Base-by-base conservation (phyloP, 2,888 invertebrate species). In the Tanypteryx hageni region DNA sequence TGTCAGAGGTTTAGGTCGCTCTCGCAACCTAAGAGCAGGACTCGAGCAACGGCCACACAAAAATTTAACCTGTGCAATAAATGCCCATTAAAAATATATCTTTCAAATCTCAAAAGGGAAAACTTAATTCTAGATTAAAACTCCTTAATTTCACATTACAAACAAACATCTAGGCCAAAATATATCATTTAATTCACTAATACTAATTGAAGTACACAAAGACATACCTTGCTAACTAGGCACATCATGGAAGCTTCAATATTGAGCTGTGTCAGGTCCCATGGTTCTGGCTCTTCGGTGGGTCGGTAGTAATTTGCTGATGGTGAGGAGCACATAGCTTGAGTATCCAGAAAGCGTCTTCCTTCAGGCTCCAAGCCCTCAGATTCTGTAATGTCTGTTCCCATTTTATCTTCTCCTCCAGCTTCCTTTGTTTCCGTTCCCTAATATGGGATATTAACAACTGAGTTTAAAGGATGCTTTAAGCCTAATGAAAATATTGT, bases 221-320 rank as follows among this genome's bases (percentile, higher is more conserved):
- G 13, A 56, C 57, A 61, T n/a, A 95, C 97, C 95, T 98, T 98
- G 94, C 98, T 97, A 56, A 97, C 97, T 93, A 98, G 95, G 95
- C 98, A 98, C 96, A 98, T 98, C 10, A 98, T 97, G 94, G 98
- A 97, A 0, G 98, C 98, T 95, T 98, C 98, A 92, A 98, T 97
- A 94, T 98, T 98, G 76, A 98, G 95, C 94, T 98, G 97, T 0
- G 98, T 98, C 93, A 98, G 96, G 94, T 98, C 98, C 96, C 98
- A 97, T 0, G 98, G 98, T 94, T 98, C 98, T 0, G 97, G 97
- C 94, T 98, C 98, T 94, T 97, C 97, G 0, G 97, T 97, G 0
- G 97, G 97, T 93, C 97, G 96, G 94, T 97, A 97, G 94, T 97
- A 97, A 95, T 97, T 97, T 1, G 97, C 97, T 22, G 97, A 97